Base-by-base conservation (phyloP, 2,113 vertebrate genomes). In the Toxostoma redivivum region DNA sequence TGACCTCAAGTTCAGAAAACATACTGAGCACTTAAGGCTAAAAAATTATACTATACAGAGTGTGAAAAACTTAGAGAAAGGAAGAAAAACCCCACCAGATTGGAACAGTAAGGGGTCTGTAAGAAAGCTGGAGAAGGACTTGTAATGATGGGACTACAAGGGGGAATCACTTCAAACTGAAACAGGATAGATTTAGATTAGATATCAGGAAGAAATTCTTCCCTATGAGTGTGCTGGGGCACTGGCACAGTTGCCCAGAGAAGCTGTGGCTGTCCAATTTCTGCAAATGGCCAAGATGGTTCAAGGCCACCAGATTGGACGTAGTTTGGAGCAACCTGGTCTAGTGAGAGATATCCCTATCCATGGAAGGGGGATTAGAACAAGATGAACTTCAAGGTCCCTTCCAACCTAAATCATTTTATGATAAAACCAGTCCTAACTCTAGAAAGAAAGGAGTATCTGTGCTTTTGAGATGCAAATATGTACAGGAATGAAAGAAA, bases 1-100 rank as follows among this genome's bases (percentile, higher is more conserved):
- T 73, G 61, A 79, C 48, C 76, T 35, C 3, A 84, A 91, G 77
- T 92, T 94, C 89, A 92, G 47, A 92, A 89, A 89, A 89, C 53
- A 74, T 15, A 74, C 47, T 74, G 57, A 91, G 47, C 73, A 81
- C 17, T 67, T 62, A 89, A 78, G 27, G 31, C 20, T 38, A 54
- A 74, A 85, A 91, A 67, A 74, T 31, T 61, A 71, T 14, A 42
- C 65, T 37, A 62, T 4, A 37, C 2, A 58, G 22, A 61, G 31
- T 44, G 19, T 42, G 65, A 87, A 86, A 92, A 54, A 44, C 30
- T n/a, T 37, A 51, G 10, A 35, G 24, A 60, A 76, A 16, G 7
- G 15, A 8, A n/a, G n/a, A 81, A 40, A 74, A 42, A 0, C 0
- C 2, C 20, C n/a, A 67, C 8, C 23, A 66, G 20, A 45, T 1